A percentile compares a stretch with the other conserved stretches of the same genome.
Conservation (phyloP, 2,797 vertebrate genomes). For the Melanotaenia boesemani region DNA sequence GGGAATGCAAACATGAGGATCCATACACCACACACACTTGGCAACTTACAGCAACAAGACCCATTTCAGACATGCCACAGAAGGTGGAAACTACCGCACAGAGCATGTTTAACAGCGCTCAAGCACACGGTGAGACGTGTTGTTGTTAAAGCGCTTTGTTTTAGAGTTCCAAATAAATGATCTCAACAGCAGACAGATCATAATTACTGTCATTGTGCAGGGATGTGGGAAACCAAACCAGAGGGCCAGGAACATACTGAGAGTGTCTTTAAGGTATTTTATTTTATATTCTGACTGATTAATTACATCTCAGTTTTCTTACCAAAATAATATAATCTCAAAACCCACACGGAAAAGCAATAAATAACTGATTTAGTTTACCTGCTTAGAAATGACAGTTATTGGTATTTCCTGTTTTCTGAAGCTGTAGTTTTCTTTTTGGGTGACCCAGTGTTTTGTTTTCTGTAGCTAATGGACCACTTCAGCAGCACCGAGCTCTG, state of each 20-base stretch:
- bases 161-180: background rate
- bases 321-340: background rate
- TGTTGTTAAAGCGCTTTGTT: background rate
- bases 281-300: background rate
- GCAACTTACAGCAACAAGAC: constrained; percentile 40
- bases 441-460: constrained; percentile 11
- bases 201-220: constrained; percentile 44
- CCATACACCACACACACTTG: constrained; percentile 29
- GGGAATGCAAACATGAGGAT: constrained; percentile 15
- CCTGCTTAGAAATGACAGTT: background rate
- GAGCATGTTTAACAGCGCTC: constrained; percentile 33
- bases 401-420: background rate
- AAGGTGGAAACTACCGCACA: constrained; percentile 35
- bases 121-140: constrained; percentile 51
- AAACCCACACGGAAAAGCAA: background rate
- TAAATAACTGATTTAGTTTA: background rate
- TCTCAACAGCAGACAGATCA: background rate
- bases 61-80: constrained; percentile 19
- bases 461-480: constrained; percentile 75
- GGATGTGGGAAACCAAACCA: constrained; percentile 57
- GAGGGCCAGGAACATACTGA: constrained; percentile 74
- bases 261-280: constrained; percentile 73
- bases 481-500: constrained; percentile 66
- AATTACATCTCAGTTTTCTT: background rate
- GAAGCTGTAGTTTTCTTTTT: background rate